Evolutionary conservation across 2,888 invertebrate genomes (phyloP).

Genomic region (Eulithis prunata): DNA sequence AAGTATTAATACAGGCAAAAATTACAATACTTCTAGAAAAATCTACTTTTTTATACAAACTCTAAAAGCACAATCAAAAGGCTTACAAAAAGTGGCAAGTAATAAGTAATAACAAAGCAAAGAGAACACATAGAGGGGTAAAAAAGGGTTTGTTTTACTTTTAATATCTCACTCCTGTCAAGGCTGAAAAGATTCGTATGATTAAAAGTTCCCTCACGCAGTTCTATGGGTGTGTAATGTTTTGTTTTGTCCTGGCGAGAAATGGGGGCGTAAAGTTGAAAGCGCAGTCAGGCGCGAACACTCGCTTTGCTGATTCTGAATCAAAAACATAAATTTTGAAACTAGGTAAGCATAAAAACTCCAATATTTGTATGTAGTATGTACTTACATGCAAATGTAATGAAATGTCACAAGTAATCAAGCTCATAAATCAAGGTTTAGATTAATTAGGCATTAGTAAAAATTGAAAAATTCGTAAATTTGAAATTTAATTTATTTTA

Average conservation of each 20-base stretch:
- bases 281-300: neutral
- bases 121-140: constrained; percentile 12
- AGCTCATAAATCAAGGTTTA: too few relatives aligned
- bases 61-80: neutral
- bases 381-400: too few relatives aligned
- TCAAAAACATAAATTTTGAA: too few relatives aligned
- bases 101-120: constrained; percentile 15
- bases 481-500: too few relatives aligned
- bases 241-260: constrained; percentile 17
- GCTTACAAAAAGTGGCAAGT: constrained; percentile 11
- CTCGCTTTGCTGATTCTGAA: neutral
- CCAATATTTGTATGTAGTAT: too few relatives aligned
- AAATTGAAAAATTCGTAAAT: too few relatives aligned
- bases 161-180: constrained; percentile 42
- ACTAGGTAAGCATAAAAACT: too few relatives aligned
- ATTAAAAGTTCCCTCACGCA: constrained; percentile 38
- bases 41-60: too few relatives aligned
- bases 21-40: too few relatives aligned
- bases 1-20: too few relatives aligned
- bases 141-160: constrained; percentile 40
- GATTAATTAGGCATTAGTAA: too few relatives aligned
- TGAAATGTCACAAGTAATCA: too few relatives aligned
- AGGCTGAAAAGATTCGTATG: constrained; percentile 37
- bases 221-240: constrained; percentile 1
- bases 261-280: constrained; percentile 3